A percentile compares a stretch with the other conserved stretches of the same genome.
Conservation (phyloP, 1,140 invertebrate genomes). For the Drosophila pallidifrons region DNA sequence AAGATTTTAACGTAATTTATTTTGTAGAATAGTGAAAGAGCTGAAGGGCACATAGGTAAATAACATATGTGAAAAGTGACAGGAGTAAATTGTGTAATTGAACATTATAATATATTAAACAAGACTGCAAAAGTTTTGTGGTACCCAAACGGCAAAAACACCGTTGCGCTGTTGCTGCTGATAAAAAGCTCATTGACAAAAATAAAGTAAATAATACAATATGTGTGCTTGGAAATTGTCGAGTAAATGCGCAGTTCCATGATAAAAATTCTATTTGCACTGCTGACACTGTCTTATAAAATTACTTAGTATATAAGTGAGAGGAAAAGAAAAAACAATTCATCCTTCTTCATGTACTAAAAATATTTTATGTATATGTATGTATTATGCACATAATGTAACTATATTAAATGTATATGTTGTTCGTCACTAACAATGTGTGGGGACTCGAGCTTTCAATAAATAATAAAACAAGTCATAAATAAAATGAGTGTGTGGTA, state of each 20-base stretch:
- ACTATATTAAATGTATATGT: slow-evolving; percentile 14
- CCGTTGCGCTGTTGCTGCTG: slow-evolving; percentile 48
- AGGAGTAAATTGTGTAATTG: neutral
- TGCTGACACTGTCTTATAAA: slow-evolving; percentile 4
- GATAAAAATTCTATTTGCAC: slow-evolving; percentile 18
- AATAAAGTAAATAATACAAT: slow-evolving; percentile 73
- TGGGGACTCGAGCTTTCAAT: slow-evolving; percentile 3
- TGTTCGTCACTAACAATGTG: too few species aligned
- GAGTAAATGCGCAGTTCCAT: slow-evolving; percentile 65
- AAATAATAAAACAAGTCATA: slow-evolving; percentile 15
- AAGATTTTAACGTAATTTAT: slow-evolving; percentile 19
- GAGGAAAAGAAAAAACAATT: neutral
- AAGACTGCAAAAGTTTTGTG: neutral
- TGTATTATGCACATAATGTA: slow-evolving; percentile 28
- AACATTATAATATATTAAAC: neutral
- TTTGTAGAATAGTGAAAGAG: slow-evolving; percentile 16
- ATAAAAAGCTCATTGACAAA: slow-evolving; percentile 59
- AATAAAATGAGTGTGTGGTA: neutral
- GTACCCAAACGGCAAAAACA: neutral
- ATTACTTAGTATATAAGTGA: neutral
- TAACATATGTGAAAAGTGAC: neutral
- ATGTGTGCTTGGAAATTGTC: slow-evolving; percentile 13
- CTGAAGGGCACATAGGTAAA: slow-evolving; percentile 26
- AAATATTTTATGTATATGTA: slow-evolving; percentile 16
- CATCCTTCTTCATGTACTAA: neutral